Evolutionary conservation across 2,797 vertebrate genomes (phyloP).

Genomic region (Malurus leucopterus): DNA sequence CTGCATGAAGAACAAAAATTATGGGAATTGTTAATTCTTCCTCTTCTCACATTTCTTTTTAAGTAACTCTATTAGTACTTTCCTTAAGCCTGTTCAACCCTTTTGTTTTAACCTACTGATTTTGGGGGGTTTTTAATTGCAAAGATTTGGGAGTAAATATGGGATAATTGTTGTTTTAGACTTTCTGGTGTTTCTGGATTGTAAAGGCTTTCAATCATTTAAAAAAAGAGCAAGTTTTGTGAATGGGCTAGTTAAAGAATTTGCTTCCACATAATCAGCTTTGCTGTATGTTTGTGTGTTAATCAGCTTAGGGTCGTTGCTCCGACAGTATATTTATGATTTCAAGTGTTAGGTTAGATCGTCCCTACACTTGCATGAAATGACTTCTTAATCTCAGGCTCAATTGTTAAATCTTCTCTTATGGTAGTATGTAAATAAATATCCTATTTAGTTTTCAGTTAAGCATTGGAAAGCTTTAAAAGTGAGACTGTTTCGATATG

Average conservation of each 20-base stretch:
- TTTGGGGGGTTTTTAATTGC: neutral
- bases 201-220: neutral
- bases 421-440: neutral
- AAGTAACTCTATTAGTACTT: neutral
- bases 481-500: neutral
- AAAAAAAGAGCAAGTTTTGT: neutral
- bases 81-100: neutral
- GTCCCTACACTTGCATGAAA: neutral
- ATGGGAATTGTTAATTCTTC: neutral
- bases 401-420: neutral
- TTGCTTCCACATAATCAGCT: neutral
- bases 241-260: neutral
- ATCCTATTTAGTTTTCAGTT: neutral
- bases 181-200: neutral
- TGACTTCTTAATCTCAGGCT: neutral
- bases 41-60: neutral
- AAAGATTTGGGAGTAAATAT: neutral
- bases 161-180: neutral
- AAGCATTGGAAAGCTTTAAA: neutral
- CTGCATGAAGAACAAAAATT: neutral
- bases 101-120: neutral
- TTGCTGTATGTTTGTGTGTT: neutral
- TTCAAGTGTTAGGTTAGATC: neutral
- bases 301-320: neutral
- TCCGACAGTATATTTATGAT: neutral